Evolutionary conservation across 2,113 vertebrate species (phyloP).

Genomic region (Rhinolophus sinicus): DNA sequence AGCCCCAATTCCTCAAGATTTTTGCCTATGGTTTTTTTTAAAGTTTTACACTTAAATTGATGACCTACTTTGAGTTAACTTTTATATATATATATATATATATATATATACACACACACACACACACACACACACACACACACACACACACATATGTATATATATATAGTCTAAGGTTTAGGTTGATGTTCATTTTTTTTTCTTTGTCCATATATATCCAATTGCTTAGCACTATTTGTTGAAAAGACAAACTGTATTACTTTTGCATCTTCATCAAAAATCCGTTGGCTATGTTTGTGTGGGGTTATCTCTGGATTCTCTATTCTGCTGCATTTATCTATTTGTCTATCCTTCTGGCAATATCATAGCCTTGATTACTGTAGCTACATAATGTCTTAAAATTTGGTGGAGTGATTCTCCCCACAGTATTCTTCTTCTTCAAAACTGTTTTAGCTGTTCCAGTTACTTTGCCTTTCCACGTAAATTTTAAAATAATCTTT

Average conservation of each 20-base stretch:
- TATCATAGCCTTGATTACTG: background rate
- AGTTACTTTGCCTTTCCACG: background rate
- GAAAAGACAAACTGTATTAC: background rate
- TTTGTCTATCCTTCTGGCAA: background rate
- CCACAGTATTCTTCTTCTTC: background rate
- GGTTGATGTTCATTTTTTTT: background rate
- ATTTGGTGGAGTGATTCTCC: background rate
- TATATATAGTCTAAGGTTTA: background rate
- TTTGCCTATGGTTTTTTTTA: background rate
- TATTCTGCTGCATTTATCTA: background rate
- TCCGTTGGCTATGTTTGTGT: background rate
- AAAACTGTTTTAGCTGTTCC: background rate
- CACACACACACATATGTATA: too few relatives aligned
- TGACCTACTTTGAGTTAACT: background rate
- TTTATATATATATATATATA: background rate
- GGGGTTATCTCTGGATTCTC: background rate
- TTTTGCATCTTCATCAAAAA: background rate
- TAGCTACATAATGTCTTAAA: background rate
- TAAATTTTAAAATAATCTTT: conserved; percentile 18
- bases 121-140: too few relatives aligned
- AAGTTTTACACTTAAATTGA: background rate
- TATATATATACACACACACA: too few relatives aligned
- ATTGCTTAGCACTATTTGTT: background rate
- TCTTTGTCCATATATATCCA: background rate
- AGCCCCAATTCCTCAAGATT: background rate